These are phyloP conservation scores for Chelonoidis abingdonii DNA, from an alignment of 2,113 vertebrate species.

Conservation along the genomic window DNA sequence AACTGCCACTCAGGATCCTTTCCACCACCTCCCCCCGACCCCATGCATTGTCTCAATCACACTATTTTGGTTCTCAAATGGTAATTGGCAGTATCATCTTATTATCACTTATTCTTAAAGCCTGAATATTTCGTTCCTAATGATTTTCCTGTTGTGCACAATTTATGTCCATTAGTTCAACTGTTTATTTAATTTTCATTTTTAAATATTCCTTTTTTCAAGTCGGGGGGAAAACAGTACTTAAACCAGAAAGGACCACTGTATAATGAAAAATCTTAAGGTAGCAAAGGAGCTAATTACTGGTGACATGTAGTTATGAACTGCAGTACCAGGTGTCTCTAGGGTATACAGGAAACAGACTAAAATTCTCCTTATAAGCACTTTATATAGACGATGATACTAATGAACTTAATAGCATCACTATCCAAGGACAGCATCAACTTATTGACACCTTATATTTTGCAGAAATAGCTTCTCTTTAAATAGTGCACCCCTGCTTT, in stretches of 20 bases:
- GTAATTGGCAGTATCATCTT: conserved; percentile 67
- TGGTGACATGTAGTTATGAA: background rate
- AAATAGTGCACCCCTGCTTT: conserved; percentile 56
- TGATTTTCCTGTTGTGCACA: conserved; percentile 59
- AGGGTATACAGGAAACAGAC: background rate
- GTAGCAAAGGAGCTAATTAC: conserved; percentile 44
- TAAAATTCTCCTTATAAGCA: conserved; percentile 41
- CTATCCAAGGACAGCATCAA: conserved; percentile 69
- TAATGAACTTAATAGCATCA: conserved; percentile 73
- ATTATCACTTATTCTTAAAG: conserved; percentile 64
- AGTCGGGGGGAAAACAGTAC: background rate
- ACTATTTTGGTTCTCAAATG: conserved; percentile 27
- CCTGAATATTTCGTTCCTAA: conserved; percentile 53
- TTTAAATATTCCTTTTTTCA: background rate
- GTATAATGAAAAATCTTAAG: background rate
- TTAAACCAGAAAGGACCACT: conserved; percentile 11
- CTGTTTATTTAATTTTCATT: background rate
- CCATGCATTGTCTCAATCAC: conserved; percentile 43
- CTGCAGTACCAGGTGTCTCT: conserved; percentile 36
- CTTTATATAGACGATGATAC: conserved; percentile 68
- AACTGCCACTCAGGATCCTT: conserved; percentile 16
- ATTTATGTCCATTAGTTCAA: conserved; percentile 27
- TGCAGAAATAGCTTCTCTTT: conserved; percentile 61
- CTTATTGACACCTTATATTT: conserved; percentile 13
- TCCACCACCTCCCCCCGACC: background rate